These are phyloP conservation scores for Hydrophis major DNA, from an alignment of 2,797 vertebrate species.

Conservation along the genomic window DNA sequence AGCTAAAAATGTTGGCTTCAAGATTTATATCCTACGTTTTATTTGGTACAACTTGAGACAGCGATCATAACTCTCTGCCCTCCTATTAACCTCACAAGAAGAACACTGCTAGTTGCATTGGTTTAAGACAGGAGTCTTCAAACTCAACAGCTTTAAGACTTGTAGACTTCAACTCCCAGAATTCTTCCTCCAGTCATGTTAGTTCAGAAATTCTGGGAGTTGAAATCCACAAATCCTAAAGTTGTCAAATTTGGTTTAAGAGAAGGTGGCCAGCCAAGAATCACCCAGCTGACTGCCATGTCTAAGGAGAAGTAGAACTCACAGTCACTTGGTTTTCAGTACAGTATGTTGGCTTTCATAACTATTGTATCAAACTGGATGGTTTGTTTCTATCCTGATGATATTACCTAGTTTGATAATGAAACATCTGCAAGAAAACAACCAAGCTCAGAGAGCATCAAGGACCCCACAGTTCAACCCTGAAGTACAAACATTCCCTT, in stretches of 20 bases:
- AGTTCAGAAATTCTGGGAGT: too few relatives aligned
- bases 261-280: background rate
- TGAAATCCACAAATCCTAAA: too few relatives aligned
- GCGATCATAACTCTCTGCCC: background rate
- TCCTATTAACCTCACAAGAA: background rate
- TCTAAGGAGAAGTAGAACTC: background rate
- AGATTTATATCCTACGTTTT: background rate
- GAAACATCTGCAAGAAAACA: too few relatives aligned
- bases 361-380: background rate
- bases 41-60: background rate
- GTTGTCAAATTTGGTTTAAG: background rate
- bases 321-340: background rate
- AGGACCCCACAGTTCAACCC: too few relatives aligned
- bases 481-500: too few relatives aligned
- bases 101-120: background rate
- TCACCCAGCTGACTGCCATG: background rate
- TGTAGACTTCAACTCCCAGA: too few relatives aligned
- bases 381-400: too few relatives aligned
- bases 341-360: background rate
- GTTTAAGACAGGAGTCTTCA: background rate
- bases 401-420: too few relatives aligned
- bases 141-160: too few relatives aligned
- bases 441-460: too few relatives aligned
- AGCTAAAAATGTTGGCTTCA: background rate
- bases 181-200: too few relatives aligned